Percentiles rank a stretch among this genome's conserved stretches.
These are phyloP conservation scores for Megathymus violae DNA, from an alignment of 1,140 invertebrate species.

Conservation along the genomic window DNA sequence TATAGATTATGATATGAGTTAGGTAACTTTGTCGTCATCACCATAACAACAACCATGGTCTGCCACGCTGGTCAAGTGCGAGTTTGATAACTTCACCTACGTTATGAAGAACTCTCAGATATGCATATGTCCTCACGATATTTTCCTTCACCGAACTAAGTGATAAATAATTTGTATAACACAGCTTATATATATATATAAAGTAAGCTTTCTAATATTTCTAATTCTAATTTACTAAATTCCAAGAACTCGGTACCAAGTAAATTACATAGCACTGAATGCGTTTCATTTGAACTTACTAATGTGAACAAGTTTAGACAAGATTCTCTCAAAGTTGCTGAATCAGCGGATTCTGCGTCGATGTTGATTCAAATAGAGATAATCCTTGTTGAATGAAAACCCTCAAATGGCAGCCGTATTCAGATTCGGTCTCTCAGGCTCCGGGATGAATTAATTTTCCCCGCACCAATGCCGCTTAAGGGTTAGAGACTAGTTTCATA, in stretches of 20 bases:
- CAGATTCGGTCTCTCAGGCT: slow-evolving; percentile 32
- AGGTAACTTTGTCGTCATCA: no score
- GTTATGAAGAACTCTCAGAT: no score
- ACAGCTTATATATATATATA: no score
- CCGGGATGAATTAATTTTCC: slow-evolving; percentile 33
- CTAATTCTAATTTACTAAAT: neutral
- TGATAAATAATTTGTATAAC: no score
- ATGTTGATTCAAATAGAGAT: slow-evolving; percentile 36
- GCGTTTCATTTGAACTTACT: slow-evolving; percentile 19
- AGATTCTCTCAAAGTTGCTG: slow-evolving; percentile 26
- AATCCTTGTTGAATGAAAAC: slow-evolving; percentile 33
- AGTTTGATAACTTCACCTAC: no score
- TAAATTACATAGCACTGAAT: slow-evolving; percentile 17
- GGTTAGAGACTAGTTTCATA: slow-evolving; percentile 1
- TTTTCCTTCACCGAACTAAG: no score
- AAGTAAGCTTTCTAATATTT: no score
- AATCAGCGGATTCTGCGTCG: slow-evolving; percentile 25
- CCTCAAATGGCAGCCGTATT: slow-evolving; percentile 33
- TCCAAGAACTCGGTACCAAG: neutral
- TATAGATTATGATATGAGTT: no score
- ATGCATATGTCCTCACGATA: no score
- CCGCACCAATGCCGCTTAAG: slow-evolving; percentile 29
- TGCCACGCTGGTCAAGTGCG: no score
- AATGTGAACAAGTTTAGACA: slow-evolving; percentile 33
- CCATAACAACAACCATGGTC: no score